These are phyloP conservation scores for Melikaiella ostensackeni DNA, from an alignment of 2,888 invertebrate genomes.

Conservation along the genomic window DNA sequence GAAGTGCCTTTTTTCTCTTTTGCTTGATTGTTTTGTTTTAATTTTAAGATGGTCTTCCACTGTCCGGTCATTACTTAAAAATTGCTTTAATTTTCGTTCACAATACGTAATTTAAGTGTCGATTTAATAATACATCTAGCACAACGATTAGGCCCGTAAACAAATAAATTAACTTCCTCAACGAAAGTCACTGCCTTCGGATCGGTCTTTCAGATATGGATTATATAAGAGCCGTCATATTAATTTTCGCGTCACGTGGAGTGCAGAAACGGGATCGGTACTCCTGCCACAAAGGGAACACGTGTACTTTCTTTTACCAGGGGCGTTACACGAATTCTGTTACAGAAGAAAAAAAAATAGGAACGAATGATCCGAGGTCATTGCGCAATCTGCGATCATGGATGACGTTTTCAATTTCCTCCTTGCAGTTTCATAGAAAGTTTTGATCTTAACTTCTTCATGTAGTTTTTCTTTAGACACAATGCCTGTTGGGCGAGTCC, in stretches of 20 bases:
- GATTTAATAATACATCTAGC: constrained; percentile 5
- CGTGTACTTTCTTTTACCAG: background rate
- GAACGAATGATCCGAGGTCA: background rate
- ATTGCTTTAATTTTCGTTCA: constrained; percentile 1
- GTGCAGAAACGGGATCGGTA: constrained; percentile 45
- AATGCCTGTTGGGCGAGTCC: background rate
- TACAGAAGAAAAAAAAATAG: background rate
- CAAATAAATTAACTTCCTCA: constrained; percentile 1
- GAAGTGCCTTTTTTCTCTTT: too few relatives aligned
- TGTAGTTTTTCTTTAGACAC: background rate
- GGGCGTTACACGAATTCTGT: constrained; percentile 2
- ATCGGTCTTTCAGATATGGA: constrained; percentile 42
- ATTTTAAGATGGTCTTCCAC: too few relatives aligned
- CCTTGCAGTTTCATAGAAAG: constrained; percentile 15
- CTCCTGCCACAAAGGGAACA: constrained; percentile 14
- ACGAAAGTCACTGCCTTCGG: constrained; percentile 24
- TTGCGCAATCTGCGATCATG: background rate
- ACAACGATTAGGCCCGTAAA: constrained; percentile 3
- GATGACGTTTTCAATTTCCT: background rate
- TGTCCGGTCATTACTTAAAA: too few relatives aligned
- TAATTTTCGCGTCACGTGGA: constrained; percentile 53
- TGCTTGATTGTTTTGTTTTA: too few relatives aligned
- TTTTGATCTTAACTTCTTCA: background rate
- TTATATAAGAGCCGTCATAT: constrained; percentile 47
- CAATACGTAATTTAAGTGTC: background rate